These are phyloP conservation scores for Gopherus flavomarginatus DNA, from an alignment of 2,113 vertebrate species.

Conservation along the genomic window DNA sequence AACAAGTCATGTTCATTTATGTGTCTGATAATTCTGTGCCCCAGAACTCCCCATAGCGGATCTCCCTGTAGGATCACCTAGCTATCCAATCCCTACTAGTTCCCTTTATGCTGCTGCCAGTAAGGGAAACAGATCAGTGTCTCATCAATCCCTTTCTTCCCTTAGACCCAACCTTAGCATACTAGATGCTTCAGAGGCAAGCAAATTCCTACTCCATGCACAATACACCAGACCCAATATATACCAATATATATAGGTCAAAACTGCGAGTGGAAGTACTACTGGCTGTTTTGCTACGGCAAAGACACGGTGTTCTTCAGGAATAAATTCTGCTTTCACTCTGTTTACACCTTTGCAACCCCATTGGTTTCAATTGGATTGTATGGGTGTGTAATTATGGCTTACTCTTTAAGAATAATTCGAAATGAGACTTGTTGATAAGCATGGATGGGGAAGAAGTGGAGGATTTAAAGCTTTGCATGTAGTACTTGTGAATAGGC, in stretches of 20 bases:
- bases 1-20: too few species aligned
- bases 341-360: neutral
- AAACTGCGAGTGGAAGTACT: neutral
- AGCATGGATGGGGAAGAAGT: neutral
- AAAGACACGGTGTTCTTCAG: neutral
- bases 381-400: neutral
- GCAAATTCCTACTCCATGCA: neutral
- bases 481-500: neutral
- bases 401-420: neutral
- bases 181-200: neutral
- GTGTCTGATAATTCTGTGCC: too few species aligned
- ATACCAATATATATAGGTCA: accelerated
- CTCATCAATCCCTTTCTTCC: neutral
- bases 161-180: neutral
- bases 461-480: neutral
- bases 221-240: neutral
- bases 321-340: neutral
- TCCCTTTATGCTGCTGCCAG: neutral
- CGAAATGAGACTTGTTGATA: neutral
- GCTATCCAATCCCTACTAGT: neutral
- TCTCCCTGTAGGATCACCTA: neutral
- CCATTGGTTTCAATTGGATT: neutral
- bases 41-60: neutral
- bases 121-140: neutral
- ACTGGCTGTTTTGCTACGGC: accelerated